Evolutionary conservation across 1,140 invertebrate genomes (phyloP).

Genomic region (Micrasema minimum): DNA sequence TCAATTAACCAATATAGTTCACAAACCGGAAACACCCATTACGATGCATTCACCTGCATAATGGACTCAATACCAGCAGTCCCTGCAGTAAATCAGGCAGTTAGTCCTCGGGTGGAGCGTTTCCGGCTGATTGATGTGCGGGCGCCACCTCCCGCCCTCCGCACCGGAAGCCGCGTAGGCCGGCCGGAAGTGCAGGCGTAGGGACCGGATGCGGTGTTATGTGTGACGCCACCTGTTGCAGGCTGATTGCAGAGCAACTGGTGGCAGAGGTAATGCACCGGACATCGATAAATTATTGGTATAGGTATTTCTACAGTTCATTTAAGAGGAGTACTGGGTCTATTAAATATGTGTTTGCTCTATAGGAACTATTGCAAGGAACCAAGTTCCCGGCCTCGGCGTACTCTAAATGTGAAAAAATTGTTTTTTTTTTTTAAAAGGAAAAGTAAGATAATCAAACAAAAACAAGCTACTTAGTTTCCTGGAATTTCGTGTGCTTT

Average conservation of each 20-base stretch:
- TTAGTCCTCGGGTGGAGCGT: constrained; percentile 17
- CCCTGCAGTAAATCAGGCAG: constrained; percentile 13
- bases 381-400: too few relatives aligned
- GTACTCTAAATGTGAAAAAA: too few relatives aligned
- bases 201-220: constrained; percentile 15
- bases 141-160: constrained; percentile 10
- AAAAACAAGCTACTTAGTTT: too few relatives aligned
- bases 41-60: too few relatives aligned
- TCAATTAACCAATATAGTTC: not conserved
- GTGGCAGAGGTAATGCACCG: constrained; percentile 21
- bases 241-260: constrained; percentile 40
- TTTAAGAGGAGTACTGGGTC: not conserved
- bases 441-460: too few relatives aligned
- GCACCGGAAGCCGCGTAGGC: constrained; percentile 20
- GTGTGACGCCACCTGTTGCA: constrained; percentile 38
- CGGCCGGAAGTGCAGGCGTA: constrained; percentile 27
- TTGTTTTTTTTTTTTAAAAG: too few relatives aligned
- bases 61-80: not conserved
- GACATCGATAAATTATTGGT: not conserved
- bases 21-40: too few relatives aligned
- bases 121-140: constrained; percentile 43
- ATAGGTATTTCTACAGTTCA: too few relatives aligned
- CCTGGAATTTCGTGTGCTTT: too few relatives aligned
- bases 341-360: too few relatives aligned
- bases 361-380: too few relatives aligned